Conservation (phyloP, 2,888 invertebrate species). For the Himalopsyche kuldschensis region DNA sequence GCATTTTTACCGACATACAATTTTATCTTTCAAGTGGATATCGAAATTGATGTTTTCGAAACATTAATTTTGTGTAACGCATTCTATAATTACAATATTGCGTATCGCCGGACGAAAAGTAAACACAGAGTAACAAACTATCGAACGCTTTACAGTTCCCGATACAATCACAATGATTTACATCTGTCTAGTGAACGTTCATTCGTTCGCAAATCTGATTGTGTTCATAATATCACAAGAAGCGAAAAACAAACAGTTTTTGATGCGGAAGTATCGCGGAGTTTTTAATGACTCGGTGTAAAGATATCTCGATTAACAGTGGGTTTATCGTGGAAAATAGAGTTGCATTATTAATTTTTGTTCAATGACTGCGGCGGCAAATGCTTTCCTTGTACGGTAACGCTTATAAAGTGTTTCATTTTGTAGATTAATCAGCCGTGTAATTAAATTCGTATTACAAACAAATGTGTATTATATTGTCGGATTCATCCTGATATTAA, state of each 20-base stretch:
- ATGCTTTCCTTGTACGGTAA: background rate
- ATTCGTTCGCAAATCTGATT: background rate
- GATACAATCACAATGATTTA: background rate
- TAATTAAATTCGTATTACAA: no score
- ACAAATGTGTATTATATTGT: no score
- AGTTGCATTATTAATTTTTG: background rate
- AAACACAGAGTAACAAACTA: background rate
- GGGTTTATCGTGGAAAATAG: background rate
- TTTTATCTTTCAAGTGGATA: background rate
- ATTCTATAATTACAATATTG: background rate
- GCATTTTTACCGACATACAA: no score
- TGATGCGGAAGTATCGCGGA: background rate
- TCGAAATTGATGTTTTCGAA: background rate
- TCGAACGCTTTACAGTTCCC: background rate
- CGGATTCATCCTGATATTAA: no score
- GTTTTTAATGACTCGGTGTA: background rate
- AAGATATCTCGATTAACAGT: background rate
- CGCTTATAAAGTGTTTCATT: background rate
- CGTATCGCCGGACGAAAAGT: background rate
- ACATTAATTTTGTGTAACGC: background rate
- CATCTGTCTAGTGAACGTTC: background rate
- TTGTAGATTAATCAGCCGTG: no score
- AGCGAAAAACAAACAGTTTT: background rate
- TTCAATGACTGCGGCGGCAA: background rate
- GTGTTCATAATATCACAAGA: background rate